These are phyloP conservation scores for Platygyra sinensis DNA, from an alignment of 64 coral and sea anemone genomes.

Conservation along the genomic window DNA sequence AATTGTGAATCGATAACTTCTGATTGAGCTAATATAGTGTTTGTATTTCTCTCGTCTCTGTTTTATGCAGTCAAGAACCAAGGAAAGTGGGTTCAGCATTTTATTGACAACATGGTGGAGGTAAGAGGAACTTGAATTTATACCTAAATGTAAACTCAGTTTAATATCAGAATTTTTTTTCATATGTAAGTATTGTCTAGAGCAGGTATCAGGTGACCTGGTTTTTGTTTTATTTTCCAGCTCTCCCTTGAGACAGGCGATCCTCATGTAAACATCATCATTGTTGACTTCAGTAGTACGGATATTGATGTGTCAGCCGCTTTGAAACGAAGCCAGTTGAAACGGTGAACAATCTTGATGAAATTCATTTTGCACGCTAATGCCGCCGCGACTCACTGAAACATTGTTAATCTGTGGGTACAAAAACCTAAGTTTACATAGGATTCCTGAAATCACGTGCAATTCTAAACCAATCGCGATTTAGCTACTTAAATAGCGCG, in stretches of 20 bases:
- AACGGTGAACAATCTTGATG: conserved; percentile 44
- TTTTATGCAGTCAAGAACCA: conserved; percentile 87
- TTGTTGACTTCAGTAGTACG: conserved; percentile 94
- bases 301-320: conserved; percentile 93
- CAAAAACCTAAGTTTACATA: no score
- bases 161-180: neutral
- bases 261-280: conserved; percentile 91
- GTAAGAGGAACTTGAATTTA: conserved; percentile 22
- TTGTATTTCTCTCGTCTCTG: conserved; percentile 2
- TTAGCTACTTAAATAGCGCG: no score
- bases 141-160: no score
- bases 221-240: conserved; percentile 41
- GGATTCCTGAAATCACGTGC: no score
- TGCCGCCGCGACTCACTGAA: no score
- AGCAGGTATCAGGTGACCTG: neutral
- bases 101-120: conserved; percentile 95
- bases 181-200: neutral
- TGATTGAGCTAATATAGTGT: neutral
- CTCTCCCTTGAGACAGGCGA: conserved; percentile 78
- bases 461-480: no score
- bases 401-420: no score
- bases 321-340: conserved; percentile 76
- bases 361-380: no score
- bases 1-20: no score
- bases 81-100: conserved; percentile 97